Base-by-base conservation (phyloP, 2,113 vertebrate genomes). In the Hypomesus transpacificus region DNA sequence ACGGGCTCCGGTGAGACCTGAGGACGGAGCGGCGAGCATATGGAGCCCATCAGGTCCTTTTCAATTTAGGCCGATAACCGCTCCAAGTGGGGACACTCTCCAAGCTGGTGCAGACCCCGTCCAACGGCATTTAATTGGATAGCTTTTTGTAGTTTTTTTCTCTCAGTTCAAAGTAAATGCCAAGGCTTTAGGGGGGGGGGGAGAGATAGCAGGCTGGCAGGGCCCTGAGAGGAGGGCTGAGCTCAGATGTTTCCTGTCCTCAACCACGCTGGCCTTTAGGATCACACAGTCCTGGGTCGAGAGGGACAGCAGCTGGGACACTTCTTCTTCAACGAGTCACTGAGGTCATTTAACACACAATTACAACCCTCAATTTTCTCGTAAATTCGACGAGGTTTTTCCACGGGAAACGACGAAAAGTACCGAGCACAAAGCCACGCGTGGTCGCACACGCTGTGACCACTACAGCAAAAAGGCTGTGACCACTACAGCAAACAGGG, bases 111-210 rank as follows among this genome's bases (percentile, higher is more conserved):
- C 74, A 82, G 85, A 75, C 77, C 76, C 77, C 79, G 76, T 78
- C 78, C 74, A 78, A 82, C 86, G 75, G 79, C 82, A 87, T 87
- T 86, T 88, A 87, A 87, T 90, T 75, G 66, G 69, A 73, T 72
- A 86, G 82, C 82, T 83, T 86, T 75, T 85, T 86, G 73, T 66
- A 22, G 0, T 34, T 34, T 83, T 86, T 75, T 85, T 85, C 73
- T 66, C 26, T 22, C 75, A 80, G 85, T 85, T 87, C 85, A 85
- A 85, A 87, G 85, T 83, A 90, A 92, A 90, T 88, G 83, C 82
- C 87, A 88, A 63, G 64, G 78, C 84, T 86, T 87, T 76, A 51
- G 71, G 82, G 56, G 58, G 63, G 82, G 78, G 77, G 78, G 79
- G 77, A 76, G 76, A 67, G 76, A 70, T 61, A 74, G 70, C 20